Evolutionary conservation across 2,797 vertebrate species (phyloP), one percentile per base, ranked within the genome.

Genomic region (Bradypodion ventrale): DNA sequence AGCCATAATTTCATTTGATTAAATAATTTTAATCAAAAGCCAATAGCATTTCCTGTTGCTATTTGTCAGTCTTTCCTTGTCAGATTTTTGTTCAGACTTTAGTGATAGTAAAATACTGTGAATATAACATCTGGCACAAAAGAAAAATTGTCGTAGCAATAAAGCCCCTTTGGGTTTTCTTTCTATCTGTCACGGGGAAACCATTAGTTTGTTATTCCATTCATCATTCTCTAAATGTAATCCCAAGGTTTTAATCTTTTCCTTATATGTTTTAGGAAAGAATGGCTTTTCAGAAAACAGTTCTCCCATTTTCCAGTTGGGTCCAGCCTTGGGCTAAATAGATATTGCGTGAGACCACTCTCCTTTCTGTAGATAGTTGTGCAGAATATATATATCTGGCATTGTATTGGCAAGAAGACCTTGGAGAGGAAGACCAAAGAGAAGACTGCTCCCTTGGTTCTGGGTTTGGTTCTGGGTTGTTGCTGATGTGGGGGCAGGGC

Each of bases 11-110:
- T 87, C 65, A 87, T 89, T 85, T 85, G 40, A 89, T 89, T 74
- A 68, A 44, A 72, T 3, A 63, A 8, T 83, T 84, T 65, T 82
- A 85, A 35, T 56, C 23, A 56, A 75, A 25, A 87, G 88, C 80
- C 88, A 88, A 65, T 82, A 82, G 60, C 32, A 79, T 32, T 86
- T 91, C 82, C 89, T 80, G 83, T 89, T 77, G 25, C 70, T 87
- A 6, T 8, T 85, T 90, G 73, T 80, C 89, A 12, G 75, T 83
- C 89, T 59, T 83, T 90, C 89, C 49, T 82, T 89, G 68, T 81
- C 83, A 90, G 87, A 83, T 92, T 76, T 87, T 85, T 93, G 83
- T 86, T 77, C 74, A 37, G 87, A 83, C 63, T 72, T 92, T 87
- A 86, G 29, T 82, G 63, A 78, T 82, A 86, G 69, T 84, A 84